Evolutionary conservation across 2,113 vertebrate species (phyloP).

Genomic region (Podarcis raffonei): DNA sequence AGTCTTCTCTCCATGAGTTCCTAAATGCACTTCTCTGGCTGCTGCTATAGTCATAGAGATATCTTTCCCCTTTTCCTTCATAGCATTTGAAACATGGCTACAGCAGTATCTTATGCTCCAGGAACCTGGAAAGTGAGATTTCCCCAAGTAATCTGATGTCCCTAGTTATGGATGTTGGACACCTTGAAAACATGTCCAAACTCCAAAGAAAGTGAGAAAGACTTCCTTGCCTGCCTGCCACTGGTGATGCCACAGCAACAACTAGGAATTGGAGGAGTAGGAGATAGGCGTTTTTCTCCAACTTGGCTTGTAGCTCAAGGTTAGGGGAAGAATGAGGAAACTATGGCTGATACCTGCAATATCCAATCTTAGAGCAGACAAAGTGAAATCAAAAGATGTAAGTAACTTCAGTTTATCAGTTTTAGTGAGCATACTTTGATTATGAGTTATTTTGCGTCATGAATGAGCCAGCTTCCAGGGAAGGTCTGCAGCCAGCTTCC

Average conservation of each 20-base stretch:
- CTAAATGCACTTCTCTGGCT: not conserved
- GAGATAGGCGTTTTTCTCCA: not conserved
- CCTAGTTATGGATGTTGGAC: not conserved
- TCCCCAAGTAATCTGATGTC: not conserved
- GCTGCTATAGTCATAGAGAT: not conserved
- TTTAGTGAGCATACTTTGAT: too few species aligned
- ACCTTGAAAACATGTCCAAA: slow-evolving; percentile 11
- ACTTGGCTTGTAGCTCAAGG: not conserved
- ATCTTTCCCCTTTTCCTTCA: not conserved
- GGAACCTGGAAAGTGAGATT: not conserved
- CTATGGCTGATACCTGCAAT: too few species aligned
- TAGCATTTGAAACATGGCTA: not conserved
- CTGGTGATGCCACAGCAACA: not conserved
- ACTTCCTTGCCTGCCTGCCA: slow-evolving; percentile 18
- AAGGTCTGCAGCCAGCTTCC: too few species aligned
- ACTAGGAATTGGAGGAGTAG: not conserved
- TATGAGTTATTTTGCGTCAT: too few species aligned
- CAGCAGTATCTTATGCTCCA: not conserved
- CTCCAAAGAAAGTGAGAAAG: slow-evolving; percentile 44
- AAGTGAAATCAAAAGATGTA: too few species aligned
- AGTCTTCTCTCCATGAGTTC: not conserved
- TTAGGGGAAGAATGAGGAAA: not conserved
- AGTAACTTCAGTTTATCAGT: too few species aligned
- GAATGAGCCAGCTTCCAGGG: too few species aligned
- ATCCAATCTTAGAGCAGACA: too few species aligned